Base-by-base conservation (phyloP, 2,113 vertebrate species). In the Neotoma lepida region DNA sequence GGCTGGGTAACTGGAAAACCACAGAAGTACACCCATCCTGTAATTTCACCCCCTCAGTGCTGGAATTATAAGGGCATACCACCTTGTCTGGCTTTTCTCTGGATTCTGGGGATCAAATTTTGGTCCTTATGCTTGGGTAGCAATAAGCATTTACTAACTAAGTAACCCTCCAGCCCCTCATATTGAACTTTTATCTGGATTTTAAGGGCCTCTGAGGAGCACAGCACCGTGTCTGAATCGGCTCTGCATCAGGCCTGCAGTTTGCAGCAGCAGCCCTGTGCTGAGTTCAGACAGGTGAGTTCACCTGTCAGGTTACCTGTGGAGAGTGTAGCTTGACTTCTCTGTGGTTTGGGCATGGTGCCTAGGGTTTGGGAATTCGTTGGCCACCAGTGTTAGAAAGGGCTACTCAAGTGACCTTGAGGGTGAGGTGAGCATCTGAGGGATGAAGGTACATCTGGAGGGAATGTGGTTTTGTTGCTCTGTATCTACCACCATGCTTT, bases 381-480 rank as follows among this genome's bases (percentile, higher is more conserved):
- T 18, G 20, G 66, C 35, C 44, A 77, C n/a, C 56, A 15, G 8
- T 0, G 66, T 24, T 12, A 12, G 12, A 44, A 58, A 70, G 56
- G 20, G 24, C 51, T n/a, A 64, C 18, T 41, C 35, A 14, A 33
- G 58, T 33, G 84, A 86, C 28, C 61, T 49, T 66, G 35, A 66
- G 22, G 63, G 35, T 15, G 54, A 68, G 28, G 41, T 13, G 28
- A 44, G 33, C 35, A 4, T 17, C 9, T 10, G 2, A 39, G 28
- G 24, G 14, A 10, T n/a, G 39, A 78, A 54, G 71, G 51, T 30
- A 10, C 26, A 9, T 20, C 35, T 44, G 10, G 54, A 61, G 14
- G n/a, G 30, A 82, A 30, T 2, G 6, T 8, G 12, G n/a, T 22
- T n/a, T 8, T 2, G 3, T n/a, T 35, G 8, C 58, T 1, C 0